Conservation (phyloP, 2,797 vertebrate genomes). For the Protonibea diacanthus region DNA sequence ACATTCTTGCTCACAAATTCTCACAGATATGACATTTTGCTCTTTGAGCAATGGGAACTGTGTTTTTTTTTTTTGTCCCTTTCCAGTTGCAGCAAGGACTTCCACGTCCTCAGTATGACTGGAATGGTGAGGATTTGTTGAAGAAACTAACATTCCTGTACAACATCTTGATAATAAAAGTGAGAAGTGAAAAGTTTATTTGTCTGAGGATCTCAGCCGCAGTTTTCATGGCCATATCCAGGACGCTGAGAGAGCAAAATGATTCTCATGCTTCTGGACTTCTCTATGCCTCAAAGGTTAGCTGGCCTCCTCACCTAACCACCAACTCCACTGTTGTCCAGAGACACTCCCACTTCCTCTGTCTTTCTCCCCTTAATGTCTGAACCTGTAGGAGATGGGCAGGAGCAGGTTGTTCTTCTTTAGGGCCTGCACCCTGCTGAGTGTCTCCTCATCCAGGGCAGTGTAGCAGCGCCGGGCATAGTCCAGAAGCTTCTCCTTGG, state of each 20-base stretch:
- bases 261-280: constrained; percentile 13
- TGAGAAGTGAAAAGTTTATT: constrained; percentile 22
- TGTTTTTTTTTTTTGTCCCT: constrained; percentile 12
- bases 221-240: constrained; percentile 27
- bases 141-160: constrained; percentile 3
- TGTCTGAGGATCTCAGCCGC: constrained; percentile 19
- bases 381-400: constrained; percentile 94
- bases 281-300: constrained; percentile 9
- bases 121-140: constrained; percentile 29
- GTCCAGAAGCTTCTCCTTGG: constrained; percentile 93
- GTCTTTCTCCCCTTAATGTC: constrained; percentile 81
- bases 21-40: constrained; percentile 22
- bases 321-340: constrained; percentile 4
- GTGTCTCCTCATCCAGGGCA: constrained; percentile 91
- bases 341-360: constrained; percentile 27
- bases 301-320: constrained; percentile 36
- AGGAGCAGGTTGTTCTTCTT: constrained; percentile 94
- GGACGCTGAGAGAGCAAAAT: constrained; percentile 18
- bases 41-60: constrained; percentile 9
- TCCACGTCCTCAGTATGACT: constrained; percentile 12
- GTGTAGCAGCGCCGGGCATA: constrained; percentile 94
- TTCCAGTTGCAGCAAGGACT: constrained; percentile 18
- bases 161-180: constrained; percentile 23
- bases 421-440: constrained; percentile 91
- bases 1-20: constrained; percentile 20